Evolutionary conservation across 2,113 vertebrate species (phyloP).

Genomic region (Hippocampus zosterae): DNA sequence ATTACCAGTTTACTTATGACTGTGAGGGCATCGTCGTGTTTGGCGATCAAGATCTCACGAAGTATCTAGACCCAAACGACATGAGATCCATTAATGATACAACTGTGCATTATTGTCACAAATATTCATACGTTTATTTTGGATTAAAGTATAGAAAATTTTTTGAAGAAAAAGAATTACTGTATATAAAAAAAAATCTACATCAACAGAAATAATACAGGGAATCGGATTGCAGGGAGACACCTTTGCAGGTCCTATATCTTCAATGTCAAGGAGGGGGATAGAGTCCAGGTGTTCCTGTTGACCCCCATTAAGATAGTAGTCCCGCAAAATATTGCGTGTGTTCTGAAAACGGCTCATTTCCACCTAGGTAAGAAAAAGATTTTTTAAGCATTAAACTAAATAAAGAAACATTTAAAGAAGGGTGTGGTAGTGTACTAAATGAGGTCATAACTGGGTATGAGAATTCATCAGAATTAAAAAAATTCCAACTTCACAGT

Average conservation of each 20-base stretch:
- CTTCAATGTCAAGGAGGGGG: constrained; percentile 66
- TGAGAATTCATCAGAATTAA: not conserved
- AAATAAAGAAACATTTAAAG: not conserved
- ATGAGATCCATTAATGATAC: not conserved
- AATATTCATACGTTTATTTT: not conserved
- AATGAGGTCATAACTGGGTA: not conserved
- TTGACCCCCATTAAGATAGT: constrained; percentile 74
- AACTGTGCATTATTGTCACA: not conserved
- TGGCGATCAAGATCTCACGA: constrained; percentile 68
- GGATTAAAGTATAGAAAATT: not conserved
- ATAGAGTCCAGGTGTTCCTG: constrained; percentile 58
- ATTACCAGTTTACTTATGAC: constrained; percentile 77
- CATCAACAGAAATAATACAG: not conserved
- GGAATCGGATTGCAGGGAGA: not conserved
- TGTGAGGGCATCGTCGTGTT: constrained; percentile 69
- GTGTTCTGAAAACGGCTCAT: constrained; percentile 84
- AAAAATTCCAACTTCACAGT: not conserved
- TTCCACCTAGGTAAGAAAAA: constrained; percentile 74
- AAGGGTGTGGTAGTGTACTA: not conserved
- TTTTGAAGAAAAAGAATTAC: not conserved
- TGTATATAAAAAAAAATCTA: not conserved
- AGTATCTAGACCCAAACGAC: constrained; percentile 27
- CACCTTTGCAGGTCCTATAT: not conserved
- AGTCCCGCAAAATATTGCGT: constrained; percentile 76
- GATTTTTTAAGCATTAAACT: not conserved